Percentiles rank a stretch among this genome's conserved stretches.
phyloP scores from a whole-genome alignment of 2,113 vertebrate genomes.

The Ciconia maguari region DNA sequence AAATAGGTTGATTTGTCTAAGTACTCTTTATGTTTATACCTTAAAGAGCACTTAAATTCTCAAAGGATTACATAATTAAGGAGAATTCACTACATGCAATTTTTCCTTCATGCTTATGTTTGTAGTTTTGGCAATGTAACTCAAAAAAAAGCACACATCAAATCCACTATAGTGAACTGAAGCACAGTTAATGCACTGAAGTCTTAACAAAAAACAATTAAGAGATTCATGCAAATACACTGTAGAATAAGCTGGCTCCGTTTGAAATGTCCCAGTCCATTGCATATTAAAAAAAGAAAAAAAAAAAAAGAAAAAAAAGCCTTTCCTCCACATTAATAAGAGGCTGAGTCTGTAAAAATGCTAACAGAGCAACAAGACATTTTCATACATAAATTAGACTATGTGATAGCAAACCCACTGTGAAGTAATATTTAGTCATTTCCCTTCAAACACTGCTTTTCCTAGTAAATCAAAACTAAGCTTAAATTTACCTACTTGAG shows the following conservation, averaged over 20 bases:
- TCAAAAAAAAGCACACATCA: not conserved
- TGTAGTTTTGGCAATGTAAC: not conserved
- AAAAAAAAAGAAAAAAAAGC: not conserved
- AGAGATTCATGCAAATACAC: not conserved
- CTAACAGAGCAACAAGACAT: not conserved
- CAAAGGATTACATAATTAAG: not conserved
- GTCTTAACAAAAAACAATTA: not conserved
- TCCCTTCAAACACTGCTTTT: not conserved
- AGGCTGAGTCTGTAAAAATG: not conserved
- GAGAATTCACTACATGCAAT: not conserved
- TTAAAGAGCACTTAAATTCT: not conserved
- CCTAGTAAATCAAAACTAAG: not conserved
- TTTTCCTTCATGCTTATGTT: not conserved
- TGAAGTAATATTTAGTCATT: not conserved
- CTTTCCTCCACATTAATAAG: not conserved
- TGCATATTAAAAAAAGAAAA: not conserved
- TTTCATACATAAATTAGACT: not conserved
- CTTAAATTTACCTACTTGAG: conserved; percentile 80
- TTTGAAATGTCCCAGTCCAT: not conserved
- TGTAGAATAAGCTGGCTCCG: not conserved
- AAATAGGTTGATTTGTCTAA: not conserved
- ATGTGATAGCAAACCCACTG: not conserved
- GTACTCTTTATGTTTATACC: not conserved
- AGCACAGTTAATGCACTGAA: not conserved
- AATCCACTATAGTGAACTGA: not conserved